Evolutionary conservation across 2,888 invertebrate species (phyloP), one percentile per base, ranked within the genome.

Genomic region (Drosophila pseudotakahashii): DNA sequence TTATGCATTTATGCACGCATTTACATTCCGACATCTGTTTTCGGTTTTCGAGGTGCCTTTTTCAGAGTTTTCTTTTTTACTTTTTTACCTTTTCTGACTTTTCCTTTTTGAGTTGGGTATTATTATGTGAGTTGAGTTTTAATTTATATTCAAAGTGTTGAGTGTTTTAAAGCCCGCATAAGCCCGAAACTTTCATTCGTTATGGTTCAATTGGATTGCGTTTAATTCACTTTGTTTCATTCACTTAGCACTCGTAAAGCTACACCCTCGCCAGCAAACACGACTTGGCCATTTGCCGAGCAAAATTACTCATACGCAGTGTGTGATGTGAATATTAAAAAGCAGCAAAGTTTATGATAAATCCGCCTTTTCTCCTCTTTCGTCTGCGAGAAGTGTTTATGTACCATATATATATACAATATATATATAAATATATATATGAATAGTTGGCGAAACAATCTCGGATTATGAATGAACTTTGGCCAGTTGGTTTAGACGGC

Each of bases 281-380:
- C 67, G 57, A 71, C 74, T 74, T 57, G 71, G 63, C 74, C 74
- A 68, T 70, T 76, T 57, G 67, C 61, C 55, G 67, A 60, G 61
- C 59, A 39, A 62, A 67, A 79, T 79, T 78, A 80, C 81, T 73
- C 76, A 80, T 83, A 80, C 78, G 79, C 84, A 58, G 50, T 62
- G 63, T 80, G 73, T 69, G 45, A 45, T 45, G 64, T 66, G 67
- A 67, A 66, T 66, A 66, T 66, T 66, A 66, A 66, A 66, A 53
- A 39, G 64, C 37, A 67, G 64, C 67, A 53, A 66, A 67, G 68
- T 66, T 66, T 66, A 47, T 66, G 67, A 66, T 66, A 66, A 66
- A 66, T 67, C 45, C 62, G 45, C 39, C 62, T 45, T 45, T 47
- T 30, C 32, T 36, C 63, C 16, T 26, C 36, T 44, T 32, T 36